Evolutionary conservation across 2,888 invertebrate genomes (phyloP).

Genomic region (Apeira syringaria): DNA sequence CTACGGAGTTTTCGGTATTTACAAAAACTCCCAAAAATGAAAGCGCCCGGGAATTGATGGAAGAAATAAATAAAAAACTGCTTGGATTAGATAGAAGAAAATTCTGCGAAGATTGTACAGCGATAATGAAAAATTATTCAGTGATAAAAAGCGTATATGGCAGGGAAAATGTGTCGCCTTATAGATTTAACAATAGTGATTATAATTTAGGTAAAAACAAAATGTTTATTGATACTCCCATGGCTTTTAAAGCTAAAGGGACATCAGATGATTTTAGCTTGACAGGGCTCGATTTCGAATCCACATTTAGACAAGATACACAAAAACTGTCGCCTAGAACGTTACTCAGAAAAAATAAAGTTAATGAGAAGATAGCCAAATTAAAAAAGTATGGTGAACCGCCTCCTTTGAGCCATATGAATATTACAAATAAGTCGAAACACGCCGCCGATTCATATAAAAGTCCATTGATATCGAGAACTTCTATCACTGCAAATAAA

Average conservation of each 20-base stretch:
- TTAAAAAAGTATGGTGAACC: slow-evolving; percentile 81
- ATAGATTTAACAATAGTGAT: slow-evolving; percentile 52
- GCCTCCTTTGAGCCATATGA: slow-evolving; percentile 78
- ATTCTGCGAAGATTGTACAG: slow-evolving; percentile 58
- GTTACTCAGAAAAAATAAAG: slow-evolving; percentile 52
- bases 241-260: slow-evolving; percentile 31
- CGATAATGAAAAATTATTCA: slow-evolving; percentile 54
- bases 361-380: slow-evolving; percentile 72
- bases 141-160: slow-evolving; percentile 35
- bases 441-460: slow-evolving; percentile 63
- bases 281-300: slow-evolving; percentile 72
- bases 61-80: slow-evolving; percentile 62
- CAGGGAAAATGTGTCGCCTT: slow-evolving; percentile 62
- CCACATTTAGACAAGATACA: slow-evolving; percentile 61
- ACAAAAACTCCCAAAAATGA: slow-evolving; percentile 84
- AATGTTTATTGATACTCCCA: slow-evolving; percentile 60
- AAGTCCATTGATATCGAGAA: slow-evolving; percentile 52
- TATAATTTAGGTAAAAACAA: slow-evolving; percentile 55
- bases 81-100: slow-evolving; percentile 37
- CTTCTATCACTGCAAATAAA: slow-evolving; percentile 11
- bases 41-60: slow-evolving; percentile 69
- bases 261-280: slow-evolving; percentile 56
- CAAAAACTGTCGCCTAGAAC: slow-evolving; percentile 53
- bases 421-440: slow-evolving; percentile 62
- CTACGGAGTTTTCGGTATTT: slow-evolving; percentile 85